Evolutionary conservation across 2,797 vertebrate genomes (phyloP).

Genomic region (Lutra lutra): DNA sequence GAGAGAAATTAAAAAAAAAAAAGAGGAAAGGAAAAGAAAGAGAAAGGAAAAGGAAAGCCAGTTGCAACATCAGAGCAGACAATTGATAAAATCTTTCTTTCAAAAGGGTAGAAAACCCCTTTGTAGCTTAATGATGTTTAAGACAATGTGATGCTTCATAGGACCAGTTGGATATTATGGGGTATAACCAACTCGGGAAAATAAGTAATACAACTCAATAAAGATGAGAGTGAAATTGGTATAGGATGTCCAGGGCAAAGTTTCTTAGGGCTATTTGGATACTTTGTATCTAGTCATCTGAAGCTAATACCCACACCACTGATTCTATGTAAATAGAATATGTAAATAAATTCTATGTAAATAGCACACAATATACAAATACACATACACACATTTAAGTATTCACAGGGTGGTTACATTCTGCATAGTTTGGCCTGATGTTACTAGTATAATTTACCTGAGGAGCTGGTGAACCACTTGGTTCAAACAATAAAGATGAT

Average conservation of each 20-base stretch:
- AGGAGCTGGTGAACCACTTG: not conserved
- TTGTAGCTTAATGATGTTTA: not conserved
- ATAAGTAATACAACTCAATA: not conserved
- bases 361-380: not conserved
- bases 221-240: not conserved
- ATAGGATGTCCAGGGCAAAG: not conserved
- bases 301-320: not conserved
- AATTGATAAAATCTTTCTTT: constrained; percentile 1
- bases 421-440: not conserved
- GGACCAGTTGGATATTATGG: not conserved
- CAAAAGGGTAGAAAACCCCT: not conserved
- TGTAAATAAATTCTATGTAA: no score
- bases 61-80: not conserved
- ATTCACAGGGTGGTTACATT: not conserved
- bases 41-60: not conserved
- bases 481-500: not conserved
- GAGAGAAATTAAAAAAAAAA: not conserved
- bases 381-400: not conserved
- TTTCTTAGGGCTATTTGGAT: not conserved
- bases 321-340: not conserved
- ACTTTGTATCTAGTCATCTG: not conserved
- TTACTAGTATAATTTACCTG: constrained; percentile 1
- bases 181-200: not conserved
- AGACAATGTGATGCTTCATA: not conserved
- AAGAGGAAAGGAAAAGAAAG: not conserved